A percentile compares a stretch with the other conserved stretches of the same genome.
These are phyloP conservation scores for Lophius piscatorius DNA, from an alignment of 2,113 vertebrate species.

Conservation along the genomic window DNA sequence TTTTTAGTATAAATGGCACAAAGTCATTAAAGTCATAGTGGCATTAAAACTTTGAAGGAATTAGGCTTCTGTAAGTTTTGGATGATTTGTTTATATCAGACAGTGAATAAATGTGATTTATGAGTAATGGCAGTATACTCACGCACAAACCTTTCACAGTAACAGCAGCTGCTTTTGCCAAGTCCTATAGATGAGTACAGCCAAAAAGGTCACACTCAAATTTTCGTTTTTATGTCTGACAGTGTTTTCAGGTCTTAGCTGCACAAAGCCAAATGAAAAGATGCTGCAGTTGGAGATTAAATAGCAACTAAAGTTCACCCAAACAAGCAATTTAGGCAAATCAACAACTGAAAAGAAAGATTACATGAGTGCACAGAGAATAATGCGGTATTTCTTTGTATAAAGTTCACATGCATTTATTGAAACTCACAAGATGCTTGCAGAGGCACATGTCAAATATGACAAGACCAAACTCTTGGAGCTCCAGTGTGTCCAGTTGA, in stretches of 20 bases:
- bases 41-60: conserved; percentile 41
- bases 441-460: conserved; percentile 20
- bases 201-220: conserved; percentile 66
- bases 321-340: conserved; percentile 43
- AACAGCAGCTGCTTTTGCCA: conserved; percentile 17
- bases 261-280: conserved; percentile 45
- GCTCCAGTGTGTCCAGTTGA: conserved; percentile 25
- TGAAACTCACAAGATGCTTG: conserved; percentile 20
- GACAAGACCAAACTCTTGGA: conserved; percentile 13
- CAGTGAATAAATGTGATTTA: conserved; percentile 42
- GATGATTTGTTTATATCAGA: conserved; percentile 36
- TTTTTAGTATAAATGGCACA: too few relatives aligned
- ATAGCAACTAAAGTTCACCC: conserved; percentile 33
- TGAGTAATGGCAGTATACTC: conserved; percentile 29
- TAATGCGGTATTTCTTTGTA: conserved; percentile 21
- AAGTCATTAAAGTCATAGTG: too few relatives aligned
- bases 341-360: not conserved
- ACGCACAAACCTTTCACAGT: conserved; percentile 22
- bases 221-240: conserved; percentile 46
- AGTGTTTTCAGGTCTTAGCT: conserved; percentile 42
- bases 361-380: conserved; percentile 7
- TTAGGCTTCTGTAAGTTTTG: conserved; percentile 26
- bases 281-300: conserved; percentile 50
- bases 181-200: conserved; percentile 46
- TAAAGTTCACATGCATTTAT: conserved; percentile 44